Conservation (phyloP, 2,888 invertebrate genomes). For the Drosophila histrio region DNA sequence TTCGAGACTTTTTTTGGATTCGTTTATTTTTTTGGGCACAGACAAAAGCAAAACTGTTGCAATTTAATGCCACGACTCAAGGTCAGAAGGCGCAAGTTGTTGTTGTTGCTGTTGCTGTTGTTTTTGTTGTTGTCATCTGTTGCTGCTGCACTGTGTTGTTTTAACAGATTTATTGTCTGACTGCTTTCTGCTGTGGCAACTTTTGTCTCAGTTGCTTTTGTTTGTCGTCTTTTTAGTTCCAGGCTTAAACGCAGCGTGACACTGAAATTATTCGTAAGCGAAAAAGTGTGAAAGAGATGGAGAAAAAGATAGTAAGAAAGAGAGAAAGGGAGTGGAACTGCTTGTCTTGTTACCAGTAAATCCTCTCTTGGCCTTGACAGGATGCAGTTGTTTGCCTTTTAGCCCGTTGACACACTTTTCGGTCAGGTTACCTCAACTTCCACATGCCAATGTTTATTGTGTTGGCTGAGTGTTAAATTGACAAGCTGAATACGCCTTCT, state of each 20-base stretch:
- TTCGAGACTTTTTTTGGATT: conserved; percentile 4
- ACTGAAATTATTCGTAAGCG: conserved; percentile 54
- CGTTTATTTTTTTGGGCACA: conserved; percentile 33
- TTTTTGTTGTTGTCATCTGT: conserved; percentile 36
- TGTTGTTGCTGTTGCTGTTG: conserved; percentile 31
- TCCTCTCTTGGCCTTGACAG: conserved; percentile 58
- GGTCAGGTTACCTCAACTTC: conserved; percentile 36
- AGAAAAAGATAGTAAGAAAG: not conserved
- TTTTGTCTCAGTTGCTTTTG: conserved; percentile 33
- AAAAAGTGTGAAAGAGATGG: not conserved
- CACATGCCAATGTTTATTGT: conserved; percentile 40
- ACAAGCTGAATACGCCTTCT: conserved; percentile 10
- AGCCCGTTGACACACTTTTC: conserved; percentile 59
- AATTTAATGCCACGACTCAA: conserved; percentile 70
- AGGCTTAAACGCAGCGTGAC: conserved; percentile 60
- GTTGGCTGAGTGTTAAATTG: conserved; percentile 15
- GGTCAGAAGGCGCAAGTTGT: conserved; percentile 62
- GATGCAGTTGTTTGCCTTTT: conserved; percentile 36
- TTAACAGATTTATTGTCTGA: conserved; percentile 48
- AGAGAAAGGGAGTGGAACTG: not conserved
- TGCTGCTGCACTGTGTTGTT: conserved; percentile 28
- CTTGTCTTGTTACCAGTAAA: conserved; percentile 35
- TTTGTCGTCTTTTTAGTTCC: conserved; percentile 22
- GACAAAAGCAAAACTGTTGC: conserved; percentile 58
- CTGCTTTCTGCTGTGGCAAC: conserved; percentile 41